Percentiles rank a stretch among this genome's conserved stretches.
These are phyloP conservation scores for Lepilemur ruficaudatus DNA, from an alignment of 2,797 vertebrate genomes.

Conservation along the genomic window DNA sequence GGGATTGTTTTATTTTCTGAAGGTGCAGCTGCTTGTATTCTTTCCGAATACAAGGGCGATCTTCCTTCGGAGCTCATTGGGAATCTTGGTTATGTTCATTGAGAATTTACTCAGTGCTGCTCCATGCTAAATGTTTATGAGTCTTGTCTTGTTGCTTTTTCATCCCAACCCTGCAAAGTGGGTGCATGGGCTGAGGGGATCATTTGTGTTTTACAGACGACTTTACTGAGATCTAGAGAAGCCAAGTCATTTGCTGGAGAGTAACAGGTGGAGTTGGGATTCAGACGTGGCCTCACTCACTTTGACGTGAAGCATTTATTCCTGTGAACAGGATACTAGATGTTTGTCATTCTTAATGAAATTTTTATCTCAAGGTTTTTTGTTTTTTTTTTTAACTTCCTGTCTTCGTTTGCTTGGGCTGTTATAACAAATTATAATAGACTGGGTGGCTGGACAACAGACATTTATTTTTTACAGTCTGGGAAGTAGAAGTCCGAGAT, in stretches of 20 bases:
- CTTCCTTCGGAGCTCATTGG: not conserved
- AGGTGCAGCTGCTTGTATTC: not conserved
- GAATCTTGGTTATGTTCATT: not conserved
- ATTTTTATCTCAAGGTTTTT: not conserved
- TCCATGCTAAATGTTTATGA: not conserved
- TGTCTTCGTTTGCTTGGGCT: not conserved
- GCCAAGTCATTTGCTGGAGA: not conserved
- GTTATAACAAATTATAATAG: not conserved
- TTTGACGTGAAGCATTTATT: not conserved
- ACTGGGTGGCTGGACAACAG: not conserved
- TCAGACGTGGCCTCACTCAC: not conserved
- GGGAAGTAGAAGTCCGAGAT: not conserved
- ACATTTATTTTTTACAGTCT: not conserved
- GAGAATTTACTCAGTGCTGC: not conserved
- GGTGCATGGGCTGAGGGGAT: fast-evolving
- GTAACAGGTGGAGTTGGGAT: not conserved
- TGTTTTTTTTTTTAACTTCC: not conserved
- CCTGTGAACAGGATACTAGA: not conserved
- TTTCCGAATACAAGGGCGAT: not conserved
- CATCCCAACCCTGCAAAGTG: too few species aligned
- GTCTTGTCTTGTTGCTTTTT: not conserved
- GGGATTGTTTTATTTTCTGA: not conserved
- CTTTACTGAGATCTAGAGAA: not conserved
- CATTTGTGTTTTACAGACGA: not conserved
- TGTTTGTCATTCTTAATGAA: not conserved